Conservation (phyloP, 2,888 invertebrate species). For the Chloroclysta siterata region DNA sequence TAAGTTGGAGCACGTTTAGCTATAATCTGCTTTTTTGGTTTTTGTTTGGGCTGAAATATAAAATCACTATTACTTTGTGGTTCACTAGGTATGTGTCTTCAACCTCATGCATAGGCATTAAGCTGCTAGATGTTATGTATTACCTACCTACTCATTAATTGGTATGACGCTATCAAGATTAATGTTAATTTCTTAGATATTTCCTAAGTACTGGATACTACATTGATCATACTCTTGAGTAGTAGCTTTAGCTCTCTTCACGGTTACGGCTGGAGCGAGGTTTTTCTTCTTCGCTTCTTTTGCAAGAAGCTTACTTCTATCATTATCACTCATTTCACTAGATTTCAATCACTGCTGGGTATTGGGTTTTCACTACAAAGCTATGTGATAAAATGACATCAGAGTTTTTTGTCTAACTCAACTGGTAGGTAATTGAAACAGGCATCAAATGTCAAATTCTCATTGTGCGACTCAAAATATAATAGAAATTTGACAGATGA, state of each 20-base stretch:
- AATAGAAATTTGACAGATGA: neutral
- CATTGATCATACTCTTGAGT: neutral
- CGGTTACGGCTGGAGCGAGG: too few relatives aligned
- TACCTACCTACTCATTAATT: conserved; percentile 8
- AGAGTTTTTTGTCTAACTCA: neutral
- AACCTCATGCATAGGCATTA: neutral
- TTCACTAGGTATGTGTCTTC: neutral
- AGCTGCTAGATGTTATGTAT: neutral
- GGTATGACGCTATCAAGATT: conserved; percentile 31
- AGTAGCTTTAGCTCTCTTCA: neutral
- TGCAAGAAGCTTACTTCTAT: neutral
- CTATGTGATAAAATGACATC: neutral
- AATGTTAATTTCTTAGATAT: neutral
- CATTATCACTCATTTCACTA: neutral
- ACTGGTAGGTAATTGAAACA: neutral
- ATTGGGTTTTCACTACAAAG: too few relatives aligned
- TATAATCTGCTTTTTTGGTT: conserved; percentile 50
- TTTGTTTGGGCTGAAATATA: conserved; percentile 60
- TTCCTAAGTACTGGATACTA: neutral
- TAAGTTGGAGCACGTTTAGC: too few relatives aligned
- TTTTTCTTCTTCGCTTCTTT: neutral
- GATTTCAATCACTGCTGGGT: neutral
- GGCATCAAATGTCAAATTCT: neutral
- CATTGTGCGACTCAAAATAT: neutral
- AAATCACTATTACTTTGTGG: neutral